Base-by-base conservation (phyloP, 1,140 invertebrate genomes). In the Drosophila busckii region DNA sequence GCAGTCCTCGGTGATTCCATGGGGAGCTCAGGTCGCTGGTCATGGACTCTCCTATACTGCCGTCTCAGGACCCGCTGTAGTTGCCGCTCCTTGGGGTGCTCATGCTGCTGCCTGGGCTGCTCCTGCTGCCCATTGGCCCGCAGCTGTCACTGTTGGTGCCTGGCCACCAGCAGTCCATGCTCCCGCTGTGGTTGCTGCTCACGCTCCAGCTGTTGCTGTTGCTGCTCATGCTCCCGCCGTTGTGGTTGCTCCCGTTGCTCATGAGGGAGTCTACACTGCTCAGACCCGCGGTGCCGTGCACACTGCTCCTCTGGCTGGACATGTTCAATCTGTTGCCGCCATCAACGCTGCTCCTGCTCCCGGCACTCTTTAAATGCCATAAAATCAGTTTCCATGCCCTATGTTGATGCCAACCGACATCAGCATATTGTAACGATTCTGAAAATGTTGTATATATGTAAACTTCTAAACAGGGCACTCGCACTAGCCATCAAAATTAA, bases 281-380 rank as follows among this genome's bases (percentile, higher is more conserved):
- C 88, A 89, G 48, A 90, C 88, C 34, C 88, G 88, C 42, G 89
- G 89, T 23, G 88, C 89, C 17, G 61, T 90, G 1, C 89, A 90
- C 58, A 85, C 86, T 4, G 89, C 89, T 52, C 89, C 89, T 10
- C 80, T 89, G 50, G 85, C 89, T 16, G 88, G 88, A 59, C 84
- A 87, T 48, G 61, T 80, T 23, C 60, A 73, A 37, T 87, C 85
- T 34, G 85, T 73, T 25, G 80, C 80, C 29, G 69, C 80, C 5
- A 66, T 87, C 85, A 89, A 90, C 55, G 85, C 88, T 50, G 88
- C 88, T 8, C 89, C 89, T 34, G 89, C 89, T 12, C 88, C 89
- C 59, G 89, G 89, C 70, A 89, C 89, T 19, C 16, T 84, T 20
- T 89, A 88, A 88, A 52, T 31, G 26, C 62, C 62, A 41, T 46